A percentile compares a stretch with the other conserved stretches of the same genome.
Conservation (phyloP, 2,888 invertebrate genomes). For the Noctuana brunneofusca region DNA sequence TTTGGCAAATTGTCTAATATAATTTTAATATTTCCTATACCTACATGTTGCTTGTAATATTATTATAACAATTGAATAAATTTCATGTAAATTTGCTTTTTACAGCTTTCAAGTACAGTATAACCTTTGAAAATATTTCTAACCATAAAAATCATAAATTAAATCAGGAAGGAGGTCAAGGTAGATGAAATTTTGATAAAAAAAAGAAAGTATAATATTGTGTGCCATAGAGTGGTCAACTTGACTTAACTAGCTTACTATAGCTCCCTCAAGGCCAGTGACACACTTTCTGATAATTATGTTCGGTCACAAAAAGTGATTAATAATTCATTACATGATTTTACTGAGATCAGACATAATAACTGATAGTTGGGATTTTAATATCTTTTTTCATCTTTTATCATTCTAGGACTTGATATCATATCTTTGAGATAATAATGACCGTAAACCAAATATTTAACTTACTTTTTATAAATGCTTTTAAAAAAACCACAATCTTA, state of each 20-base stretch:
- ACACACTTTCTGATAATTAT: slow-evolving; percentile 37
- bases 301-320: slow-evolving; percentile 15
- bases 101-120: neutral
- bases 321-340: slow-evolving; percentile 34
- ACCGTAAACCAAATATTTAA: too few relatives aligned
- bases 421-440: too few relatives aligned
- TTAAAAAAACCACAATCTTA: too few relatives aligned
- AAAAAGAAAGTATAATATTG: slow-evolving; percentile 1
- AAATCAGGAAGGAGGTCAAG: slow-evolving; percentile 7
- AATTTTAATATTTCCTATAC: neutral
- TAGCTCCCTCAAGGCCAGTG: slow-evolving; percentile 41
- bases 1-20: slow-evolving; percentile 4
- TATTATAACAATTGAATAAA: neutral
- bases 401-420: too few relatives aligned
- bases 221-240: too few relatives aligned
- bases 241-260: too few relatives aligned
- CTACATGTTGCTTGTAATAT: neutral
- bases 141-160: neutral
- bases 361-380: neutral
- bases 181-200: slow-evolving; percentile 10
- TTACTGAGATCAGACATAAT: neutral
- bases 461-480: too few relatives aligned
- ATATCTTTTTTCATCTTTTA: too few relatives aligned
- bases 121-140: neutral
- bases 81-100: neutral